Conservation (phyloP, 1,140 invertebrate genomes). For the Monomorium pharaonis region DNA sequence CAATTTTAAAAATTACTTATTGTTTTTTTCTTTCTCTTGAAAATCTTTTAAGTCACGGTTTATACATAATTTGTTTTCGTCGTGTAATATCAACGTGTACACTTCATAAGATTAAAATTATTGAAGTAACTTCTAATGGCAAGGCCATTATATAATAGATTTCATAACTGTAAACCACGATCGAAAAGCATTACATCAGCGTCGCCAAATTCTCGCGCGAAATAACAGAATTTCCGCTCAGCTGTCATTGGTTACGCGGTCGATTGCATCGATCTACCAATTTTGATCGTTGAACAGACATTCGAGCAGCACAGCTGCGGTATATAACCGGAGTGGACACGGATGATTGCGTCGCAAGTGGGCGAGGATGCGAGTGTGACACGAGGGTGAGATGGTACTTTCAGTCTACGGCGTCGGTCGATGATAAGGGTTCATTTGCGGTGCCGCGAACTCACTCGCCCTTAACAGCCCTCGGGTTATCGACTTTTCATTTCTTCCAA, state of each 20-base stretch:
- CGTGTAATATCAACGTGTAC: background rate
- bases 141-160: background rate
- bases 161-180: background rate
- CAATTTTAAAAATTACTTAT: too few species aligned
- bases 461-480: background rate
- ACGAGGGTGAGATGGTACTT: conserved; percentile 8
- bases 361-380: background rate
- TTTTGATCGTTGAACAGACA: conserved; percentile 42
- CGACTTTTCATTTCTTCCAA: conserved; percentile 62
- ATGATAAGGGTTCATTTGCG: conserved; percentile 34
- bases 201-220: background rate
- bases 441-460: background rate
- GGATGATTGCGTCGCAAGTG: conserved; percentile 9
- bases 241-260: background rate
- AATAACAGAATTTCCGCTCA: conserved; percentile 1
- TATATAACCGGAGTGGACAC: conserved; percentile 59
- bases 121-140: background rate
- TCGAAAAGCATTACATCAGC: background rate
- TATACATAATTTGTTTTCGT: background rate
- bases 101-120: background rate
- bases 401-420: background rate
- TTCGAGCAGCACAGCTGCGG: conserved; percentile 21
- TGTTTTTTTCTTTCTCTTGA: background rate
- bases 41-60: background rate
- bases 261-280: conserved; percentile 4